These are phyloP conservation scores for Ridgeia piscesae DNA, from an alignment of 1,140 invertebrate genomes.

Conservation along the genomic window DNA sequence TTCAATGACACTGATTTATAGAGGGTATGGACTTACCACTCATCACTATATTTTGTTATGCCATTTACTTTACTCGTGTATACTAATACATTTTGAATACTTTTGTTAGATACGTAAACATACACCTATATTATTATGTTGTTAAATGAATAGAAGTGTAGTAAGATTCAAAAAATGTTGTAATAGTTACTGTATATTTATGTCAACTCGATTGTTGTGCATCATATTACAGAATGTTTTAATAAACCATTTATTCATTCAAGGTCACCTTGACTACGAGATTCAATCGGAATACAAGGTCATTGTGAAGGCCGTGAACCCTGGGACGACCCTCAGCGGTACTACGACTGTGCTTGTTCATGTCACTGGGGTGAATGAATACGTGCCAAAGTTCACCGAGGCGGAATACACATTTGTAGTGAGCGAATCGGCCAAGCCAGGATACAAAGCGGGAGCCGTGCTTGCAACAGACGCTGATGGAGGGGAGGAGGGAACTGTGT, in stretches of 20 bases:
- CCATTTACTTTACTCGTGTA: too few species aligned
- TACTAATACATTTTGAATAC: too few species aligned
- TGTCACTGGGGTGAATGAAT: constrained; percentile 89
- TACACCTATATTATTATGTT: too few species aligned
- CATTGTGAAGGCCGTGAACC: constrained; percentile 83
- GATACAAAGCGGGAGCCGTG: constrained; percentile 81
- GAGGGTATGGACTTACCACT: too few species aligned
- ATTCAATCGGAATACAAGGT: constrained; percentile 75
- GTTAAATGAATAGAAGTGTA: too few species aligned
- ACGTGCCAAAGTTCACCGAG: constrained; percentile 86
- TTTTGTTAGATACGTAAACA: too few species aligned
- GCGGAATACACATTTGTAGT: constrained; percentile 91
- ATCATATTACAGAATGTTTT: not conserved
- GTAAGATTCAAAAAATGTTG: too few species aligned
- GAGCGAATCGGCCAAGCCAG: constrained; percentile 86
- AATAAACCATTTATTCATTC: too few species aligned
- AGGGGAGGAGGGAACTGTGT: constrained; percentile 88
- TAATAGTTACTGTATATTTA: too few species aligned
- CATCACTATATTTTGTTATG: too few species aligned
- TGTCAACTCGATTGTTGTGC: too few species aligned
- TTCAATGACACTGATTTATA: too few species aligned
- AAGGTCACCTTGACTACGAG: constrained; percentile 84
- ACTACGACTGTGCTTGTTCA: constrained; percentile 74
- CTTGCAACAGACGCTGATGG: constrained; percentile 88
- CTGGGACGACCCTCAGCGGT: constrained; percentile 66